Conservation (phyloP, 2,113 vertebrate genomes). For the Vulpes ferrilata region DNA sequence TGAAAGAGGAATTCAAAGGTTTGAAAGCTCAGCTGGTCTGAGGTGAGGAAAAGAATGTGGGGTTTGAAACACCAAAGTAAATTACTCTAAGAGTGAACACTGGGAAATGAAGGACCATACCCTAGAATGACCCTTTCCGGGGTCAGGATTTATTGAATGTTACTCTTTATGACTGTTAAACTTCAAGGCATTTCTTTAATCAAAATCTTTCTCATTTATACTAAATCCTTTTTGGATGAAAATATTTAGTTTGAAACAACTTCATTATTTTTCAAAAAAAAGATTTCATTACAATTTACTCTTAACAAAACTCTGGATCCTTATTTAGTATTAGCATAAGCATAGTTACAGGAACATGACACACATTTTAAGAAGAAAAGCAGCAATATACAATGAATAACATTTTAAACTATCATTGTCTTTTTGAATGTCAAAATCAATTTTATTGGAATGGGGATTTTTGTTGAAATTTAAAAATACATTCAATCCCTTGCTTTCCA, state of each 20-base stretch:
- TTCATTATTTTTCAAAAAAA: conserved; percentile 50
- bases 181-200: neutral
- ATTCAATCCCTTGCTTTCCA: conserved; percentile 3
- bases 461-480: conserved; percentile 1
- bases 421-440: neutral
- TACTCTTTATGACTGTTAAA: neutral
- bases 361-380: neutral
- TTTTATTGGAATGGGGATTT: neutral
- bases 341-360: neutral
- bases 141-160: neutral
- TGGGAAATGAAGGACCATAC: neutral
- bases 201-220: neutral
- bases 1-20: conserved; percentile 79
- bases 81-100: conserved; percentile 49
- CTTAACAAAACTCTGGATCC: neutral
- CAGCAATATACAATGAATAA: neutral
- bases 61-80: conserved; percentile 61
- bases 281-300: neutral
- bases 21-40: conserved; percentile 64
- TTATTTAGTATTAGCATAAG: neutral
- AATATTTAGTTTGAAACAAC: neutral
- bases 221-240: neutral
- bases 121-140: conserved; percentile 41
- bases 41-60: conserved; percentile 75
- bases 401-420: neutral